Conservation (phyloP, 2,888 invertebrate species). For the Idaea dimidiata region DNA sequence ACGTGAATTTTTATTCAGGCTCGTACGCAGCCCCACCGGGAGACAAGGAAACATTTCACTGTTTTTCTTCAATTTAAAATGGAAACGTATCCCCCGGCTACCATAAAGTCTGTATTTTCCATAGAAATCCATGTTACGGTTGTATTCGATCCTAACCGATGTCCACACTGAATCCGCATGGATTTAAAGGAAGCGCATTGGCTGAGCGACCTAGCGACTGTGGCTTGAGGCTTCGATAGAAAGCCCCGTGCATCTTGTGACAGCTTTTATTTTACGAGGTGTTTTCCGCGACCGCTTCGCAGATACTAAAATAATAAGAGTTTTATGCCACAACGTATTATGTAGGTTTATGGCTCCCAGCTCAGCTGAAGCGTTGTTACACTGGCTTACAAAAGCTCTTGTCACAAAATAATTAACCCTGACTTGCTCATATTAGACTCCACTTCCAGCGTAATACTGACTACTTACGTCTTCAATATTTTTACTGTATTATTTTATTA, state of each 20-base stretch:
- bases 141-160: slow-evolving; percentile 70
- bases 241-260: slow-evolving; percentile 59
- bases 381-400: slow-evolving; percentile 75
- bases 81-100: slow-evolving; percentile 77
- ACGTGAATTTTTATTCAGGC: slow-evolving; percentile 74
- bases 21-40: slow-evolving; percentile 58
- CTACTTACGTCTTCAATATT: slow-evolving; percentile 51
- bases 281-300: slow-evolving; percentile 74
- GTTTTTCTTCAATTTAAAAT: slow-evolving; percentile 79
- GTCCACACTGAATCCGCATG: slow-evolving; percentile 73
- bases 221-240: slow-evolving; percentile 41
- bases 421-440: slow-evolving; percentile 67
- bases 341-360: slow-evolving; percentile 72
- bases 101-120: slow-evolving; percentile 79
- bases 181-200: slow-evolving; percentile 66
- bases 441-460: slow-evolving; percentile 49
- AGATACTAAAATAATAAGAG: slow-evolving; percentile 80
- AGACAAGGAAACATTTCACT: slow-evolving; percentile 74
- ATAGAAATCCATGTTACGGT: slow-evolving; percentile 73
- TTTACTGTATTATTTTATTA: slow-evolving; percentile 42
- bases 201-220: slow-evolving; percentile 41
- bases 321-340: slow-evolving; percentile 77
- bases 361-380: slow-evolving; percentile 72
- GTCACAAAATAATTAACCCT: slow-evolving; percentile 78
- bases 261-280: slow-evolving; percentile 77